These are phyloP conservation scores for Synergus umbraculus DNA, from an alignment of 2,888 invertebrate species.

Conservation along the genomic window DNA sequence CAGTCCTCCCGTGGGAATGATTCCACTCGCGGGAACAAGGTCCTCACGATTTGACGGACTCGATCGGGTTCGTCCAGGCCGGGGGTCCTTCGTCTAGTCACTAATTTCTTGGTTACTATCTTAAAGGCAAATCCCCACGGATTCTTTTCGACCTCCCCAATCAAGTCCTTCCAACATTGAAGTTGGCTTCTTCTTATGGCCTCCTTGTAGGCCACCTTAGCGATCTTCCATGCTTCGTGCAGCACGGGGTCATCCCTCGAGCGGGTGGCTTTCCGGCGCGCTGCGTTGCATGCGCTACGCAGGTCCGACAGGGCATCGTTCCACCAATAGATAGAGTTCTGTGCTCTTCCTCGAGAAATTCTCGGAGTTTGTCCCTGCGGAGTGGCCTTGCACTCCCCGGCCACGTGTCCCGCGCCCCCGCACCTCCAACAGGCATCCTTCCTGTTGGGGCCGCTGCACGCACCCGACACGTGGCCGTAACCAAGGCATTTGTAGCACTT, in stretches of 20 bases:
- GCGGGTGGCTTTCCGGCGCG: background rate
- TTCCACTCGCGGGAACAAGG: background rate
- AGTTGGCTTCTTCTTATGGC: too few species aligned
- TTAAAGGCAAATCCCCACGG: background rate
- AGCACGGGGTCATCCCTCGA: too few species aligned
- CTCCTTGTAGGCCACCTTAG: too few species aligned
- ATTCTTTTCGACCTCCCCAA: background rate
- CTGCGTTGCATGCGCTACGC: background rate
- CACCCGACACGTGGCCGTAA: background rate
- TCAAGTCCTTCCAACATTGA: background rate
- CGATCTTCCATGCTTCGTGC: too few species aligned
- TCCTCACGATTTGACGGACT: too few species aligned
- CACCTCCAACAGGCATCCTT: too few species aligned
- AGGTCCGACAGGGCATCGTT: background rate
- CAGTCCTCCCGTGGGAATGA: background rate
- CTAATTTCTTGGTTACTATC: too few species aligned
- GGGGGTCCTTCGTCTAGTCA: too few species aligned
- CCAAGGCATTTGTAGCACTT: background rate
- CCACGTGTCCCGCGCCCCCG: too few species aligned
- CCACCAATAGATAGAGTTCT: background rate
- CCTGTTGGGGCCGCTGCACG: background rate
- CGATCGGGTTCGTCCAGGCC: too few species aligned
- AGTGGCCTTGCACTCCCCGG: background rate
- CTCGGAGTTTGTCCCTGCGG: background rate
- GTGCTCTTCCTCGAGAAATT: background rate